phyloP scores from a whole-genome alignment of 2,113 vertebrate genomes.

The Gobius niger region DNA sequence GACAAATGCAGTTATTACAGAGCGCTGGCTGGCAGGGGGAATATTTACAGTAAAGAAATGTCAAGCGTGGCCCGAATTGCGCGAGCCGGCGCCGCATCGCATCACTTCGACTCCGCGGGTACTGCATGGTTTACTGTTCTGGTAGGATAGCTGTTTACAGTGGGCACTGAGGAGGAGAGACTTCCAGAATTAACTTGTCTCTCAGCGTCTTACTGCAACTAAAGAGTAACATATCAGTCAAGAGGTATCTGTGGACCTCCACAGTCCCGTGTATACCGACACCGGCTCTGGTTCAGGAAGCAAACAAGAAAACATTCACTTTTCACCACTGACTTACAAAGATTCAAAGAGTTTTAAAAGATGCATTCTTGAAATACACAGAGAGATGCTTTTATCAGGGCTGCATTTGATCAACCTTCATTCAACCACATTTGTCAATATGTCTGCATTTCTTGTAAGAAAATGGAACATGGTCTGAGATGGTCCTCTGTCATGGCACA shows the following conservation, averaged over 20 bases:
- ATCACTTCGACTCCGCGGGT: neutral
- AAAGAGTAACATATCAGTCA: neutral
- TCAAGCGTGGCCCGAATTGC: conserved; percentile 16
- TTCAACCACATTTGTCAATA: neutral
- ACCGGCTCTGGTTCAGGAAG: too few species aligned
- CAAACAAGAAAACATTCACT: too few species aligned
- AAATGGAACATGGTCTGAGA: neutral
- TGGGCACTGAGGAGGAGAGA: neutral
- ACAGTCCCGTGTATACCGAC: too few species aligned
- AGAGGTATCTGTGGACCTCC: neutral
- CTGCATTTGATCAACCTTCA: neutral
- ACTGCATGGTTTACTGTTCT: neutral
- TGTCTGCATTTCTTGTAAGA: too few species aligned
- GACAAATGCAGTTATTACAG: conserved; percentile 18
- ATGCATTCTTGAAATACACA: too few species aligned
- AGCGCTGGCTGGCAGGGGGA: conserved; percentile 1
- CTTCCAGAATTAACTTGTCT: neutral
- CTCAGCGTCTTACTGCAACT: neutral
- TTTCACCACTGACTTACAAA: too few species aligned
- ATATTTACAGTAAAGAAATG: conserved; percentile 15
- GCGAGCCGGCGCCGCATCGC: conserved; percentile 2
- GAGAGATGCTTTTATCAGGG: too few species aligned
- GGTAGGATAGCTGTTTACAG: neutral
- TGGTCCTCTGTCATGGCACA: neutral
- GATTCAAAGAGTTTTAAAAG: too few species aligned